Conservation (phyloP, 2,113 vertebrate genomes). For the Pelecanus crispus region DNA sequence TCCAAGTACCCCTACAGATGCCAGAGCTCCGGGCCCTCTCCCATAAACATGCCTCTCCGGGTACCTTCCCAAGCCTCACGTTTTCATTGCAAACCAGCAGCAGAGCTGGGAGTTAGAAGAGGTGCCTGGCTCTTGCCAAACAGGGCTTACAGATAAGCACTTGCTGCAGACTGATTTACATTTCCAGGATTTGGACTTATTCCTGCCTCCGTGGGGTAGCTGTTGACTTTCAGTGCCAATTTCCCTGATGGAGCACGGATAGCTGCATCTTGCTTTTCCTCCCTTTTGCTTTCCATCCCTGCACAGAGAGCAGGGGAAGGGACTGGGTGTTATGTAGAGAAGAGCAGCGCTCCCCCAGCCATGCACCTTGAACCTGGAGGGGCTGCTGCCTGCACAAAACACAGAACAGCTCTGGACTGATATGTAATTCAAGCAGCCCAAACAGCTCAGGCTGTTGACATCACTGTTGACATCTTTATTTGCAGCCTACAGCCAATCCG, state of each 20-base stretch:
- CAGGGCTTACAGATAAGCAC: not conserved
- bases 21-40: not conserved
- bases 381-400: not conserved
- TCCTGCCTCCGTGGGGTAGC: not conserved
- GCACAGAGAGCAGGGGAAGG: not conserved
- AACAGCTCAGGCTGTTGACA: not conserved
- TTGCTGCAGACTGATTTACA: not conserved
- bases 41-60: rapidly evolving
- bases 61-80: not conserved
- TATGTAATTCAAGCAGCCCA: not conserved
- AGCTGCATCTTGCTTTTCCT: not conserved
- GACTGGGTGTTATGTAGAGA: too few relatives aligned
- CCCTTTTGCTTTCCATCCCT: not conserved
- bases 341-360: not conserved
- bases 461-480: not conserved
- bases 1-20: not conserved
- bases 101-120: not conserved
- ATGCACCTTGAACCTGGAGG: not conserved
- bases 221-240: not conserved
- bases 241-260: not conserved
- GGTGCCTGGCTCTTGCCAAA: not conserved
- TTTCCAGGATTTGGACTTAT: not conserved
- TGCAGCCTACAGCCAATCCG: not conserved
- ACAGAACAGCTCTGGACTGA: not conserved
- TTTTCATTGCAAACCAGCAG: not conserved